These are phyloP conservation scores for Leptopilina boulardi DNA, from an alignment of 1,140 invertebrate species.

Conservation along the genomic window DNA sequence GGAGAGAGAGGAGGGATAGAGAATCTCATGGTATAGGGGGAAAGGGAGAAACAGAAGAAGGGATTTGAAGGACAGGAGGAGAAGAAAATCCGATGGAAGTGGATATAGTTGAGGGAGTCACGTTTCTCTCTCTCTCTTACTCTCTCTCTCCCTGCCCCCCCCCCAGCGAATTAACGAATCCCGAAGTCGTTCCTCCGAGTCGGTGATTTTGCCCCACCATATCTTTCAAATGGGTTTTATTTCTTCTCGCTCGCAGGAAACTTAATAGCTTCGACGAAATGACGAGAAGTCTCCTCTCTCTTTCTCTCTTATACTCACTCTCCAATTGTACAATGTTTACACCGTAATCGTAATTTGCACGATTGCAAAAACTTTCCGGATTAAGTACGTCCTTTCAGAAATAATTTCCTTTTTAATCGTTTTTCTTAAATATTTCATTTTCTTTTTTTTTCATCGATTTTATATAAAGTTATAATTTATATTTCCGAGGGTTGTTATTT, in stretches of 20 bases:
- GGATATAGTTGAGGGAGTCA: constrained; percentile 44
- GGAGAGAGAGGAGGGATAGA: constrained; percentile 35
- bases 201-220: constrained; percentile 42
- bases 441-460: no score
- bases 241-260: constrained; percentile 42
- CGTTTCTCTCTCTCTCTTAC: constrained; percentile 40
- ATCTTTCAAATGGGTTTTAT: constrained; percentile 38
- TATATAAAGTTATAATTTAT: no score
- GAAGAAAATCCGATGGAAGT: constrained; percentile 37
- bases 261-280: constrained; percentile 47
- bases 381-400: not conserved
- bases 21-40: not conserved
- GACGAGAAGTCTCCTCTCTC: constrained; percentile 50
- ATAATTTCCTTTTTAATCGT: not conserved
- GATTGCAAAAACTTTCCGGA: constrained; percentile 37
- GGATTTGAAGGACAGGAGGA: constrained; percentile 32
- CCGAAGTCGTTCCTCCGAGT: constrained; percentile 47
- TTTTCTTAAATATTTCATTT: not conserved
- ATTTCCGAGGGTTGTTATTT: no score
- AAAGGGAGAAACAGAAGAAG: no score
- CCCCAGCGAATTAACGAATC: constrained; percentile 63
- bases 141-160: no score
- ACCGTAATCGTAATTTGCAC: constrained; percentile 39
- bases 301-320: no score
- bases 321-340: constrained; percentile 1